phyloP scores from a whole-genome alignment of 1,140 invertebrate genomes.

The Leptopilina boulardi region DNA sequence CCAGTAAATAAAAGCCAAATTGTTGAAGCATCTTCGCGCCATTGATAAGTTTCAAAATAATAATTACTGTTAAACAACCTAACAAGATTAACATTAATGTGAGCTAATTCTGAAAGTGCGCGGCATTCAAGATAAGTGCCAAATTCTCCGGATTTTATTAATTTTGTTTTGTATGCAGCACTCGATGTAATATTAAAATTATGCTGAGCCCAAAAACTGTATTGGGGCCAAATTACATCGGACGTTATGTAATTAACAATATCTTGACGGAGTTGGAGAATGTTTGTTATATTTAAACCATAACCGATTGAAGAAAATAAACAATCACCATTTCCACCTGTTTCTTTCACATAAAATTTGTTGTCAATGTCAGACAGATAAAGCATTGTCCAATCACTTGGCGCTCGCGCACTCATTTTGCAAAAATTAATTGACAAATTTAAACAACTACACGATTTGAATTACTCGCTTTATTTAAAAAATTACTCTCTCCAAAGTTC shows the following conservation, averaged over 20 bases:
- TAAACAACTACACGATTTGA: too few relatives aligned
- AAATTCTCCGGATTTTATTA: background rate
- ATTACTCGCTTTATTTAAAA: too few relatives aligned
- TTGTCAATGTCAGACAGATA: background rate
- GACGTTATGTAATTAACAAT: background rate
- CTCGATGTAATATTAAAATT: background rate
- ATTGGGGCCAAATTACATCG: background rate
- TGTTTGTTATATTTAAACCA: background rate
- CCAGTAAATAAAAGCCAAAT: slow-evolving; percentile 3
- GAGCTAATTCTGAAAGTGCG: background rate
- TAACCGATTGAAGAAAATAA: background rate
- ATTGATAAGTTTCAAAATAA: background rate
- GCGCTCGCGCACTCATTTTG: too few relatives aligned
- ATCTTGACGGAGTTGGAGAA: background rate
- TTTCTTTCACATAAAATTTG: background rate
- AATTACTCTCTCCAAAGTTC: too few relatives aligned
- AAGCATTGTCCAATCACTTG: background rate
- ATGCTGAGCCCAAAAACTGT: background rate
- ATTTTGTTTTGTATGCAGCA: background rate
- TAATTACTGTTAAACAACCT: background rate
- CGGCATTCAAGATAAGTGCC: slow-evolving; percentile 9
- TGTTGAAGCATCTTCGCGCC: background rate
- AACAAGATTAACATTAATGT: background rate
- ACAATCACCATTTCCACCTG: background rate
- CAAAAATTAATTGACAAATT: too few relatives aligned